Base-by-base conservation (phyloP, 2,797 vertebrate species). In the Taenioides sp. region DNA sequence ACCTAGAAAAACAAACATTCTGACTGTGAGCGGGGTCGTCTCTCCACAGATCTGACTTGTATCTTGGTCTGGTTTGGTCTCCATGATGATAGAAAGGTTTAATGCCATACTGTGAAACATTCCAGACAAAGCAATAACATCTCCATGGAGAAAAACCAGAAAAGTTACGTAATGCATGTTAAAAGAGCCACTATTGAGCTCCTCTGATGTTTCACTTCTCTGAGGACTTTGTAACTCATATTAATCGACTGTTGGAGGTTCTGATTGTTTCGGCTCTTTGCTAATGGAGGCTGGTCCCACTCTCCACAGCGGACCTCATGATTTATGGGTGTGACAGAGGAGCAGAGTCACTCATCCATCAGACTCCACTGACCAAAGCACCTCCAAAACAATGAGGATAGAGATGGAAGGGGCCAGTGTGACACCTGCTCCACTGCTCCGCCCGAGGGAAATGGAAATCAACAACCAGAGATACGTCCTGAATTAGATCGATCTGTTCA, bases 321-420 rank as follows among this genome's bases (percentile, higher is more conserved):
- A 95, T 97, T 95, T 94, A 95, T 89, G 91, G 86, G 40, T 76
- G 85, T 90, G 91, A 94, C 93, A 94, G 74, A 68, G 88, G 84
- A 89, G 74, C 83, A 69, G 87, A 94, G 91, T 93, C 93, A 90
- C 90, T 91, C 91, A 96, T 96, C 89, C 90, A 91, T 96, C 94
- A 94, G 78, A 85, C 85, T 84, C 73, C 92, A 73, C 50, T 81
- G 87, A 85, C 77, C 61, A 59, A 75, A 55, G 66, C 63, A 74
- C 76, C 22, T 10, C 58, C 58, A 71, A 69, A 71, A 75, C 78
- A 76, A 73, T 20, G 65, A 63, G 71, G 70, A 71, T 59, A 73
- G 60, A 71, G 80, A 83, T 64, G 0, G 25, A 69, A 61, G 20
- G 16, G 72, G 22, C 54, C 64, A 22, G 27, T 76, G 72, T 67